Evolutionary conservation across 1,140 invertebrate species (phyloP).

Genomic region (Conopomorpha cramerella): DNA sequence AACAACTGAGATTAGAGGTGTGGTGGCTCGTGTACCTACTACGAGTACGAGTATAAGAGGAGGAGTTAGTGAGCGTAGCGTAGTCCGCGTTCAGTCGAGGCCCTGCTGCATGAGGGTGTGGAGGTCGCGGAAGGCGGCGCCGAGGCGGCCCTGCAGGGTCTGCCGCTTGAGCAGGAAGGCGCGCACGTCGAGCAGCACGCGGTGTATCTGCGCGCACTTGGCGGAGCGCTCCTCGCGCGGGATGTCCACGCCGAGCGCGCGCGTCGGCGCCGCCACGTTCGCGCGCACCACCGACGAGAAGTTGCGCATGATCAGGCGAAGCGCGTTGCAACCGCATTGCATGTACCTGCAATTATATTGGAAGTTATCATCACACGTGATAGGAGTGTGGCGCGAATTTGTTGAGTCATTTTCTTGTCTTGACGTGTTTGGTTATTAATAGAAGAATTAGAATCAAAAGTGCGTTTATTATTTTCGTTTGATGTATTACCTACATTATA

Average conservation of each 20-base stretch:
- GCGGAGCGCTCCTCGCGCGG: conserved; percentile 89
- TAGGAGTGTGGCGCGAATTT: too few relatives aligned
- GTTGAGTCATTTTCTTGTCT: too few relatives aligned
- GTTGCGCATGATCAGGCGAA: conserved; percentile 89
- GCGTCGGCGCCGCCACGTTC: conserved; percentile 84
- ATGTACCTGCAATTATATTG: too few relatives aligned
- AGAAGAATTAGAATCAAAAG: too few relatives aligned
- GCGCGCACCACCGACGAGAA: conserved; percentile 92
- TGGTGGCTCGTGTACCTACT: too few relatives aligned
- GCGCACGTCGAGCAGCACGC: conserved; percentile 61
- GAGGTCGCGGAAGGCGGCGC: conserved; percentile 51
- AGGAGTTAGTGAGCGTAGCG: too few relatives aligned
- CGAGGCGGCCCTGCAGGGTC: conserved; percentile 50
- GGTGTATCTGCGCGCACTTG: conserved; percentile 66
- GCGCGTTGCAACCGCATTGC: conserved; percentile 79
- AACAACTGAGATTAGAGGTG: too few relatives aligned
- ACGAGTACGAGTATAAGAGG: too few relatives aligned
- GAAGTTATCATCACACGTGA: too few relatives aligned
- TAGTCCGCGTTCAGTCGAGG: conserved; percentile 45
- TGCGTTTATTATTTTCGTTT: too few relatives aligned
- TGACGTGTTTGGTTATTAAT: too few relatives aligned
- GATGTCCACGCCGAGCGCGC: conserved; percentile 90
- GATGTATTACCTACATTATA: too few relatives aligned
- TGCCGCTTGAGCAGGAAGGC: conserved; percentile 56
- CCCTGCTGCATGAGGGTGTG: conserved; percentile 56